Conservation (phyloP, 2,797 vertebrate species). For the Tamandua tetradactyla region DNA sequence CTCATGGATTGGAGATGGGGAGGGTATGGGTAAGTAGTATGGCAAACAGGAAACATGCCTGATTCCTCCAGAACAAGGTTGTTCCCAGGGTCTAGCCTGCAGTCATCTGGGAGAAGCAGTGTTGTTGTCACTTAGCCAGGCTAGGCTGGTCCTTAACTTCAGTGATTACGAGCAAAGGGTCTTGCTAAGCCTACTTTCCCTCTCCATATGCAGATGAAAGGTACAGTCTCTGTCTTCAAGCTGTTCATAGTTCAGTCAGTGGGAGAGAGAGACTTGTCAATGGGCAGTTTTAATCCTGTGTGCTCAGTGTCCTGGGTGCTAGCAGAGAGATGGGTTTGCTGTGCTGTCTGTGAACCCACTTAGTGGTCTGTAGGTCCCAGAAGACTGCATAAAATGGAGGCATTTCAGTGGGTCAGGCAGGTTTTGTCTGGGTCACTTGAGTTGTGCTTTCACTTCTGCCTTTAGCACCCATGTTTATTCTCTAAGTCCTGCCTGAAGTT, state of each 20-base stretch:
- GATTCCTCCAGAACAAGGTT: background rate
- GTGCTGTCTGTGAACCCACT: accelerated
- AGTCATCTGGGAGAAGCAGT: background rate
- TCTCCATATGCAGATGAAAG: background rate
- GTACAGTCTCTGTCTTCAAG: background rate
- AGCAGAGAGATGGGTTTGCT: background rate
- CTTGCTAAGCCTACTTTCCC: background rate
- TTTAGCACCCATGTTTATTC: background rate
- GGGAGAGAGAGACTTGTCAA: background rate
- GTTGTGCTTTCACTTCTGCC: background rate
- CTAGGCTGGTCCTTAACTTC: background rate
- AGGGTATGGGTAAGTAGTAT: background rate
- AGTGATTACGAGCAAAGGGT: background rate
- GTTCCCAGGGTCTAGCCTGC: background rate
- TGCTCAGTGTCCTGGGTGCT: background rate
- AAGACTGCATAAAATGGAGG: background rate
- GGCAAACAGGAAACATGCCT: background rate
- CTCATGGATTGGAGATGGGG: background rate
- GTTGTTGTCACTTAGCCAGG: background rate
- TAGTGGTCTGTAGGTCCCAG: background rate
- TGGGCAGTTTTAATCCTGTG: background rate
- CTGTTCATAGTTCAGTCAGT: background rate
- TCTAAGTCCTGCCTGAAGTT: background rate
- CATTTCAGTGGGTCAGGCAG: background rate
- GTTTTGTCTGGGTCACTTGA: background rate